Evolutionary conservation across 2,113 vertebrate species (phyloP), one percentile per base, ranked within the genome.

Genomic region (Anser cygnoides): DNA sequence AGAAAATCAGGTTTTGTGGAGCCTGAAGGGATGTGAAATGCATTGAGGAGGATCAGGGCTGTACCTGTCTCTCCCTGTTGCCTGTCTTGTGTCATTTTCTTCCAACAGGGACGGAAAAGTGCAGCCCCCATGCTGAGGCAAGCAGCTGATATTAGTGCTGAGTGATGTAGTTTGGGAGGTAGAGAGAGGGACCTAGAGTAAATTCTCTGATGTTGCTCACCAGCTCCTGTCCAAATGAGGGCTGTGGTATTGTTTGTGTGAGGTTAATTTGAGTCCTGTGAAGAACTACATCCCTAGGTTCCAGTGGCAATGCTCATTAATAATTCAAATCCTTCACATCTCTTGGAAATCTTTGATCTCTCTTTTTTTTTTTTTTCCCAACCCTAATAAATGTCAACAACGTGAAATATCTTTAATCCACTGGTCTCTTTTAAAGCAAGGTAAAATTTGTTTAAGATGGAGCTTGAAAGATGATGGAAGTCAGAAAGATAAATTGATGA

Each of bases 351-450:
- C 58, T 82, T 91, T 91, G 81, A 87, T 95, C 44, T 70, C 44
- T 18, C 15, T 35, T 44, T 18, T 87, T 25, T 89, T 2, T 57
- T 93, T 62, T 80, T 55, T 92, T 62, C 66, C 68, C 72, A 84
- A 41, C 55, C 41, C 50, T 85, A 82, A 75, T 91, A 85, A 95
- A 58, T 1, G 3, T 84, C 81, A 84, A 28, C 39, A 20, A 49
- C 73, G 25, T 67, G 84, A 92, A 84, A 6, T 76, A 41, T 31
- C 39, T 92, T 87, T 79, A 82, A 93, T 92, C 37, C 58, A 50
- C 19, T 65, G 35, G 5, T 33, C 70, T 81, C 22, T 85, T 55
- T 57, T 57, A 50, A 71, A 75, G 33, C 10, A 77, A 90, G 13
- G n/a, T 77, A 43, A 77, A 31, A 81, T 81, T 44, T 94, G 22